Evolutionary conservation across 2,113 vertebrate genomes (phyloP).

Genomic region (Arizona elegans): DNA sequence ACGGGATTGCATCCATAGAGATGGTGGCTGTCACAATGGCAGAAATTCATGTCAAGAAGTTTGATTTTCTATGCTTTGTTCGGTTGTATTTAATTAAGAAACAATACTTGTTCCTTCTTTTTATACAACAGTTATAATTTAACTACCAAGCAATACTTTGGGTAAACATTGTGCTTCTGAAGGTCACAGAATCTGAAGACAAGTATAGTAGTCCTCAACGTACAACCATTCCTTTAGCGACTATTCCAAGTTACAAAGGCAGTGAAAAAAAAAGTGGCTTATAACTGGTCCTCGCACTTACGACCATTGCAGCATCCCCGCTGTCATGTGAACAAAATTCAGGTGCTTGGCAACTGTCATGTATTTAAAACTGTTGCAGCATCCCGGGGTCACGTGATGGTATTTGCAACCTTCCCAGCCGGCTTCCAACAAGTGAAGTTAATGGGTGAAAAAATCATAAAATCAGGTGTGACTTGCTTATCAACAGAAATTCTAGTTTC

Average conservation of each 20-base stretch:
- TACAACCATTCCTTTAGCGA: neutral
- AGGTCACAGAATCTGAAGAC: neutral
- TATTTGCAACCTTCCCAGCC: neutral
- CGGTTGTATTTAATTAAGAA: conserved; percentile 25
- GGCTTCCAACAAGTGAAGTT: neutral
- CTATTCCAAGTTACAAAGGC: neutral
- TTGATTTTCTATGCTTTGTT: conserved; percentile 24
- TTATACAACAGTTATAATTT: neutral
- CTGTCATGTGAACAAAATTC: neutral
- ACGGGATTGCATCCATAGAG: neutral
- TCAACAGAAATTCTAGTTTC: neutral
- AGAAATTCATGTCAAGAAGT: neutral
- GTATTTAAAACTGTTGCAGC: neutral
- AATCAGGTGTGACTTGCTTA: neutral
- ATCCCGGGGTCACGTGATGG: neutral
- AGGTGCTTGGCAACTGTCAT: neutral
- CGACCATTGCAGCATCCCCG: neutral
- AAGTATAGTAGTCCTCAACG: neutral
- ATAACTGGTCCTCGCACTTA: neutral
- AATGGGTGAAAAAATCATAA: neutral
- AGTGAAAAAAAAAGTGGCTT: neutral
- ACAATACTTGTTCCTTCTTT: neutral
- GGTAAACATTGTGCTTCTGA: neutral
- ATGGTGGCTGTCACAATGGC: neutral
- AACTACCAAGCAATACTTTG: fast-evolving